A percentile compares a stretch with the other conserved stretches of the same genome.
These are phyloP conservation scores for Papio anubis DNA, from an alignment of 2,113 vertebrate genomes.

Conservation along the genomic window DNA sequence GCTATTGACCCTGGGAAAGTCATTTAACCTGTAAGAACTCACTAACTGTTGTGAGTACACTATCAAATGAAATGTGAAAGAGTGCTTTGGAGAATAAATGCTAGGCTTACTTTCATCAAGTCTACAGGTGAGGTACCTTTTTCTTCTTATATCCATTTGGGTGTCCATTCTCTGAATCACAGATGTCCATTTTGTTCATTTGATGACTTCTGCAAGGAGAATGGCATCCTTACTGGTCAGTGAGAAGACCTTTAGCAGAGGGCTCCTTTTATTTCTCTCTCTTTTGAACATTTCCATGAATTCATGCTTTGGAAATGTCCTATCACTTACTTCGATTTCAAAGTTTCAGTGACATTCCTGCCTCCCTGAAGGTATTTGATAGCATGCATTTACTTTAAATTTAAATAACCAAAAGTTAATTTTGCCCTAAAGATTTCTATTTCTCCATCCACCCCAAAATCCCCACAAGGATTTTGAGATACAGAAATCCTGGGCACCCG, in stretches of 20 bases:
- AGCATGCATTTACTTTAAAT: not conserved
- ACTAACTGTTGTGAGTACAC: not conserved
- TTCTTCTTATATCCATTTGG: not conserved
- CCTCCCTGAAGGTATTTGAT: not conserved
- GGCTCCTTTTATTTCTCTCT: not conserved
- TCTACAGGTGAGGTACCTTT: not conserved
- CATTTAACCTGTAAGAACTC: not conserved
- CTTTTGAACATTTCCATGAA: not conserved
- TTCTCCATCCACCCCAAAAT: not conserved
- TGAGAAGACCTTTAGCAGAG: not conserved
- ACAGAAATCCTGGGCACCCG: not conserved
- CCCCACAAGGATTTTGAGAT: not conserved
- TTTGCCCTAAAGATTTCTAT: not conserved
- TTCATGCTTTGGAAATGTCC: not conserved
- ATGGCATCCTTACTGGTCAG: constrained; percentile 49
- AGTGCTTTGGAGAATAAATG: not conserved
- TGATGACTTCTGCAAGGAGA: not conserved
- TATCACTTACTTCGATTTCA: not conserved
- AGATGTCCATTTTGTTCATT: not conserved
- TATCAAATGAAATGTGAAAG: not conserved
- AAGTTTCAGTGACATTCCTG: not conserved
- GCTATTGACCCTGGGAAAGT: not conserved
- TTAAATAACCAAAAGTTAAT: not conserved
- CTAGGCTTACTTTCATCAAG: not conserved
- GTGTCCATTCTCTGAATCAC: not conserved